Evolutionary conservation across 64 coral and sea anemone genomes (phyloP), one percentile per base, ranked within the genome.

Genomic region (Montipora efflorescens): DNA sequence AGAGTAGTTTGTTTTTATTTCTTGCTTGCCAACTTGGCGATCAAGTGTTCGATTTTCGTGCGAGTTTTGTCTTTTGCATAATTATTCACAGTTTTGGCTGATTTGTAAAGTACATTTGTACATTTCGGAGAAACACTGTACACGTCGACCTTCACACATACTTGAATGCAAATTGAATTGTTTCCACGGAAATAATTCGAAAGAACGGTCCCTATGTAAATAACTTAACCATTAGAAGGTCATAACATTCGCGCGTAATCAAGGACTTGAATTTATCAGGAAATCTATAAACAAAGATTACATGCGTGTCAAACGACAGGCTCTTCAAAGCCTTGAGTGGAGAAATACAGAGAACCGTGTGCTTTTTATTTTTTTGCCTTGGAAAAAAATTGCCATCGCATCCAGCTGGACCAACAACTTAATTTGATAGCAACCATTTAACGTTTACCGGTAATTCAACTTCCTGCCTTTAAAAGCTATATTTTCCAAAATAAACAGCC

Each of bases 81-180:
- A 67, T n/a, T 84, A 67, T 67, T 48, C 64, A n/a, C 36, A 8
- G 19, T 14, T 71, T 22, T 13, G 10, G 11, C 4, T 28, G 44
- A 36, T 25, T 13, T 45, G 8, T 5, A 76, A 76, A 16, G 5
- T 8, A 78, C 8, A 28, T 19, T 47, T 46, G 5, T 8, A 78
- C 8, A 28, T 19, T 47, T 46, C 67, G 67, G 43, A 28, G 43
- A 12, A 55, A 55, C 10, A 19, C 61, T 64, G 61, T 64, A 84
- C 81, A 68, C 81, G 58, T 5, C 49, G 12, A 88, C 25, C 75
- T 78, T 58, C 57, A 59, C 71, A 78, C 59, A 11, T 77, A 59
- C 18, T 83, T 25, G 7, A 23, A 8, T 64, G 36, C 1, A 68
- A 64, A 71, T 51, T 67, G 2, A 69, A 10, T 69, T 47, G 25